A percentile compares a stretch with the other conserved stretches of the same genome.
Conservation (phyloP, 2,797 vertebrate species). For the Silurus aristotelis region DNA sequence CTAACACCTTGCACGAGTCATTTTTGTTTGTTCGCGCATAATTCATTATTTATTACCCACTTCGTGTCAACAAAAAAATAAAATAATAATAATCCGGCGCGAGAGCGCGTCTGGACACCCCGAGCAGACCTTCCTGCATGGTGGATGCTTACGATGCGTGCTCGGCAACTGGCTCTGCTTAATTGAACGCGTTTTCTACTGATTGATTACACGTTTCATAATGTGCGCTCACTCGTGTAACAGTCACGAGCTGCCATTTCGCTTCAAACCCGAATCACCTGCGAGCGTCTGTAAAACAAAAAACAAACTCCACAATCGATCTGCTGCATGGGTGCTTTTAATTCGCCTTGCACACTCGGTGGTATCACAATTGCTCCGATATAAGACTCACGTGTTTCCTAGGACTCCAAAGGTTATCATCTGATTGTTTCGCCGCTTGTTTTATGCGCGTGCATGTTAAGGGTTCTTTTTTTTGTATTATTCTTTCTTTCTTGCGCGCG, state of each 20-base stretch:
- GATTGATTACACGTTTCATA: background rate
- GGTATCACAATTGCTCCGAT: background rate
- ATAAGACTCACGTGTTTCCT: slow-evolving; percentile 7
- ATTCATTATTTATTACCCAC: background rate
- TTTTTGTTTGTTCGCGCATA: no score
- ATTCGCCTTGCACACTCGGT: background rate
- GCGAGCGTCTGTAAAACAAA: background rate
- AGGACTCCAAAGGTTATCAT: slow-evolving; percentile 5
- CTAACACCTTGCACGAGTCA: background rate
- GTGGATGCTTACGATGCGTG: background rate
- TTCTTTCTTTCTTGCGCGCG: background rate
- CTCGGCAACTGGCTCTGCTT: background rate
- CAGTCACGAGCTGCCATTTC: background rate
- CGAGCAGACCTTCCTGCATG: background rate
- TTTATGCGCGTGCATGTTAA: background rate
- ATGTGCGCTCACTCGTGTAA: background rate
- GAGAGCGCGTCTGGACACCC: background rate
- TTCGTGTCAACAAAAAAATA: background rate
- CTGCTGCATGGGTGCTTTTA: background rate
- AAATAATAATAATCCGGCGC: background rate
- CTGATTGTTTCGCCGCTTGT: background rate
- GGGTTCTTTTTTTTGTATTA: no score
- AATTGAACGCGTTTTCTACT: background rate
- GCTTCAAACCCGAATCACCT: slow-evolving; percentile 4
- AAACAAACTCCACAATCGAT: slow-evolving; percentile 7